Conservation (phyloP, 2,113 vertebrate species). For the Cyprinodon variegatus region DNA sequence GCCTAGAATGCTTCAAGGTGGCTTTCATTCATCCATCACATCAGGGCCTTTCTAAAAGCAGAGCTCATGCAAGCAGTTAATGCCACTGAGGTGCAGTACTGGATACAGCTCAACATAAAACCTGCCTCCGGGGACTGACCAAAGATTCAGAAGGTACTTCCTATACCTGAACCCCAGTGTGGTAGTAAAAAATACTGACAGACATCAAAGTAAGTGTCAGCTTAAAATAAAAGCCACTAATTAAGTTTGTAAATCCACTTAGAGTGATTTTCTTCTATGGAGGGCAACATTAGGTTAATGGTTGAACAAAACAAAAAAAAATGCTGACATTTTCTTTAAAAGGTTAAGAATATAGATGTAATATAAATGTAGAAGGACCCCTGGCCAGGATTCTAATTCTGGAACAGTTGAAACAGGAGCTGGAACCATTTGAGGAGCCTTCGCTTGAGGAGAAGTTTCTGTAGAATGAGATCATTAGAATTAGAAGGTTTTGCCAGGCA, state of each 20-base stretch:
- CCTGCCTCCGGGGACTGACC: conserved; percentile 47
- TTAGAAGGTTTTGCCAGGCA: too few species aligned
- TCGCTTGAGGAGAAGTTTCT: too few species aligned
- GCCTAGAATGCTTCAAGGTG: conserved; percentile 55
- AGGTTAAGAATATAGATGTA: too few species aligned
- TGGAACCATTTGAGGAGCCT: too few species aligned
- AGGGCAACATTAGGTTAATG: conserved; percentile 3
- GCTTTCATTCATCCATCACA: conserved; percentile 75
- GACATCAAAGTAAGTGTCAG: conserved; percentile 52
- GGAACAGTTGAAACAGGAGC: too few species aligned
- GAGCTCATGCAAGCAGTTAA: conserved; percentile 60
- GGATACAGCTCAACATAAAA: conserved; percentile 49
- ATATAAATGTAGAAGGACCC: not conserved
- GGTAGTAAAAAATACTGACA: conserved; percentile 48
- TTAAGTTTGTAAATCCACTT: conserved; percentile 37
- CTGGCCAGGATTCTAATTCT: too few species aligned
- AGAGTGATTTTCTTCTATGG: conserved; percentile 11
- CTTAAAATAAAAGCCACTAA: conserved; percentile 44
- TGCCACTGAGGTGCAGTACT: conserved; percentile 32
- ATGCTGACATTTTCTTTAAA: conserved; percentile 20
- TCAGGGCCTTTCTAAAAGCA: conserved; percentile 61
- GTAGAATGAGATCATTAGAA: too few species aligned
- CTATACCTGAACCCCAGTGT: conserved; percentile 48
- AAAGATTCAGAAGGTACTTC: conserved; percentile 59
- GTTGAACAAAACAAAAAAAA: conserved; percentile 29